These are phyloP conservation scores for Pentamera pediparva DNA, from an alignment of 53 echinoderm and acorn worm species.

Conservation along the genomic window DNA sequence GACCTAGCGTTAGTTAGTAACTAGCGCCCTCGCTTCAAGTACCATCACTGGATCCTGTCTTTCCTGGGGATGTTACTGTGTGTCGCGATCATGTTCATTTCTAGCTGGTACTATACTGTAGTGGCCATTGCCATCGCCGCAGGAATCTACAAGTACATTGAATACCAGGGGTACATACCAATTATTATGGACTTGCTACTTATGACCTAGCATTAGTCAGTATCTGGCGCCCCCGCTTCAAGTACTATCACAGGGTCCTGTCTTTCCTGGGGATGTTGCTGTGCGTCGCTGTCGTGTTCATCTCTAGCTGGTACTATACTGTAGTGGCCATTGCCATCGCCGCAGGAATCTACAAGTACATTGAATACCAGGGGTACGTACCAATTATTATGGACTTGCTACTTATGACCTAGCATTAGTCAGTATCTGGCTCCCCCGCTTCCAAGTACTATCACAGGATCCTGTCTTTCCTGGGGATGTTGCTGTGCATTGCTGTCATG, in stretches of 20 bases:
- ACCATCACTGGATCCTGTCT: constrained; percentile 89
- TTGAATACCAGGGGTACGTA: constrained; percentile 95
- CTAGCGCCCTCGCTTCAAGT: constrained; percentile 90
- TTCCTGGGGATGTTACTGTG: constrained; percentile 83
- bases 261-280: constrained; percentile 80
- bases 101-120: constrained; percentile 99
- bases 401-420: too few species aligned
- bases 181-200: too few species aligned
- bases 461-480: constrained; percentile 79
- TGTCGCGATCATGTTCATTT: constrained; percentile 92
- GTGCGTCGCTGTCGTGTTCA: constrained; percentile 92
- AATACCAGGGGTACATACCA: constrained; percentile 98
- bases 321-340: constrained; percentile 75
- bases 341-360: constrained; percentile 89
- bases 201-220: too few species aligned
- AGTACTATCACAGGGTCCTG: constrained; percentile 85
- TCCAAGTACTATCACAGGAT: constrained; percentile 89
- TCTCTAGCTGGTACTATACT: constrained; percentile 99
- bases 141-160: constrained; percentile 95
- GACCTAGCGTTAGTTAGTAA: too few species aligned
- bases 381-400: too few species aligned
- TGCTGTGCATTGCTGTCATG: constrained; percentile 85
- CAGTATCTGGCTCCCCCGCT: constrained; percentile 98
- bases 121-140: constrained; percentile 71
- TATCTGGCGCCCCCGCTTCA: constrained; percentile 97